phyloP scores from a whole-genome alignment of 2,113 vertebrate species.

The Mesoclemmys tuberculata region DNA sequence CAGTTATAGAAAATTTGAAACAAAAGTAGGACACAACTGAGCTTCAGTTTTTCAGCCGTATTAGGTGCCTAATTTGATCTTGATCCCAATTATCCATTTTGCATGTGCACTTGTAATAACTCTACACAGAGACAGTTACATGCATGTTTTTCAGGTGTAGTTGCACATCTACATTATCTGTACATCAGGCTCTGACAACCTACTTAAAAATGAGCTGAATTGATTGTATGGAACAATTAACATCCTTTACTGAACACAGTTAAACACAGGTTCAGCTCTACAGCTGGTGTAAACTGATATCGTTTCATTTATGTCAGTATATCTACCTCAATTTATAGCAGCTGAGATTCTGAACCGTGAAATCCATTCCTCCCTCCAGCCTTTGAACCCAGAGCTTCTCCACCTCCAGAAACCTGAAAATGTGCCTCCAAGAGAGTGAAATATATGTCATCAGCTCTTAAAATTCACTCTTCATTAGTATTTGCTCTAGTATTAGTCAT shows the following conservation, averaged over 20 bases:
- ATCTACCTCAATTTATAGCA: background rate
- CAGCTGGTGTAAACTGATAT: background rate
- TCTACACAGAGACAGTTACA: background rate
- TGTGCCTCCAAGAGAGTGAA: no score
- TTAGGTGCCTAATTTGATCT: background rate
- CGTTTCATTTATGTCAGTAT: background rate
- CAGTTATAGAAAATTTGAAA: background rate
- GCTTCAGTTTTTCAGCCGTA: background rate
- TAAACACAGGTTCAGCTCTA: background rate
- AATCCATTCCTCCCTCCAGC: background rate
- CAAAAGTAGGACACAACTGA: background rate
- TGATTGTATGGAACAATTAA: background rate
- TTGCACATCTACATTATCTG: background rate
- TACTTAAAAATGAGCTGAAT: background rate
- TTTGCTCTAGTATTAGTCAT: no score
- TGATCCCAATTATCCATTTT: background rate
- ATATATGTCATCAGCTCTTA: no score
- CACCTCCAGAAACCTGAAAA: no score
- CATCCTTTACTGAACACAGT: background rate
- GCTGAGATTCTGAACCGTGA: background rate
- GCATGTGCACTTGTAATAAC: background rate
- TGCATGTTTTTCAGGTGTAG: background rate
- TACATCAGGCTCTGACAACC: background rate
- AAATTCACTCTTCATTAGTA: no score
- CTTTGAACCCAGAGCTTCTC: background rate